Base-by-base conservation (phyloP, 2,113 vertebrate species). In the Nyctibius bracteatus region DNA sequence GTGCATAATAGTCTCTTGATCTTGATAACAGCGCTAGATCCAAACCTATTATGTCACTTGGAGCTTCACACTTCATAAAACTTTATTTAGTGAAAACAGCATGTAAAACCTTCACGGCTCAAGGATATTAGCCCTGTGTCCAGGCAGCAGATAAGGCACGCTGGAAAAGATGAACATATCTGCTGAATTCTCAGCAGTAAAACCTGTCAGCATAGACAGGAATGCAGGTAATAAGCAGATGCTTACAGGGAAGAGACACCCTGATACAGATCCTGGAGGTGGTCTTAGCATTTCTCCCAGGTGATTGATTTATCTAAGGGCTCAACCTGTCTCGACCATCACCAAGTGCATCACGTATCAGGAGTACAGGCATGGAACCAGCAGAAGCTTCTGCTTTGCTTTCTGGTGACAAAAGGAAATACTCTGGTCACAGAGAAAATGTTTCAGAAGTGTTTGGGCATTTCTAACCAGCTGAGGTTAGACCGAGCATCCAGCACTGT, bases 51-150 rank as follows among this genome's bases (percentile, higher is more conserved):
- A 52, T 54, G 27, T 83, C 63, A 88, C 47, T 71, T 47, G 23
- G 49, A 95, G 30, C 39, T 86, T 94, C 30, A 58, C 33, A 31
- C 63, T 95, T 86, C 77, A 63, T 59, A 74, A 12, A 90, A 67
- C 11, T 81, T 94, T 81, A 78, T 88, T 94, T 78, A 84, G 33
- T 86, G 52, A 59, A 93, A 93, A 47, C 18, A 83, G 10, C 33
- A 94, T 46, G 33, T 67, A 49, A 86, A 96, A 71, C 14, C 39
- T 73, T 58, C 35, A 27, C 7, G 10, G 44, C 1, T 1, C 24
- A 54, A 66, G 59, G 51, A 78, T 35, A 24, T 67, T 71, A 93
- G 55, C 8, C 39, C 59, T 70, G 7, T 77, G 59, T 77, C n/a
- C 27, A 68, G 54, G 43, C 49, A 93, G 46, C 58, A 86, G 35